Base-by-base conservation (phyloP, 2,888 invertebrate genomes). In the Drosophila monieri region DNA sequence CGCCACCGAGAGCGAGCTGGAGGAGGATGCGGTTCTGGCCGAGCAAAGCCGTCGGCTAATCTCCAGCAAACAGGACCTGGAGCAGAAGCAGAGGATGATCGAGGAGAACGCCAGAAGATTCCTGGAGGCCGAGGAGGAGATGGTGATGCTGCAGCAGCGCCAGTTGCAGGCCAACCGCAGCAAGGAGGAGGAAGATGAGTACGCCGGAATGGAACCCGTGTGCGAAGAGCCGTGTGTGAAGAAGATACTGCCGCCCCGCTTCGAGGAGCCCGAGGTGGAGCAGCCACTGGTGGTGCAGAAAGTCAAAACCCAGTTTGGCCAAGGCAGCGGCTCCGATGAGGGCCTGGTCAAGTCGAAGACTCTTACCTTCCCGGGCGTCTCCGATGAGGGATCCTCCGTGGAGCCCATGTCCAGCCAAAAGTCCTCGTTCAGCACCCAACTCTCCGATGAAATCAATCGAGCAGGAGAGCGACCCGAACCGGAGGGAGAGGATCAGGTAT, bases 391-490 rank as follows among this genome's bases (percentile, higher is more conserved):
- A 0, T 88, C 90, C n/a, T 90, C 91, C 2, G 51, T 85, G 6
- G 91, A 90, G 14, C 91, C 90, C 0, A 52, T 64, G 30, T 90
- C 90, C 15, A 84, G 89, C 23, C 78, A 85, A 15, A 81, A 88
- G 8, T 89, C 90, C 4, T 90, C 90, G 3, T 88, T 90, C 25
- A 89, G 90, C 18, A 88, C 88, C 6, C 89, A 90, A 43, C 80
- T 79, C n/a, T 89, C 90, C 0, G 89, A 90, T 5, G 89, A 89
- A 10, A 84, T 91, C 68, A 92, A 92, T 52, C 92, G 92, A 84
- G 92, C 93, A 88, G 93, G 93, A 88, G 93, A 93, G 86, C 93
- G 94, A 71, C 93, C 92, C 85, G 94, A 94, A 55, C 91, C 91
- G 0, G 91, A 90, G 47, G 90, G 91, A 1, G 90, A 90, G 46